phyloP scores from a whole-genome alignment of 1,140 invertebrate species.

The Apis mellifera region DNA sequence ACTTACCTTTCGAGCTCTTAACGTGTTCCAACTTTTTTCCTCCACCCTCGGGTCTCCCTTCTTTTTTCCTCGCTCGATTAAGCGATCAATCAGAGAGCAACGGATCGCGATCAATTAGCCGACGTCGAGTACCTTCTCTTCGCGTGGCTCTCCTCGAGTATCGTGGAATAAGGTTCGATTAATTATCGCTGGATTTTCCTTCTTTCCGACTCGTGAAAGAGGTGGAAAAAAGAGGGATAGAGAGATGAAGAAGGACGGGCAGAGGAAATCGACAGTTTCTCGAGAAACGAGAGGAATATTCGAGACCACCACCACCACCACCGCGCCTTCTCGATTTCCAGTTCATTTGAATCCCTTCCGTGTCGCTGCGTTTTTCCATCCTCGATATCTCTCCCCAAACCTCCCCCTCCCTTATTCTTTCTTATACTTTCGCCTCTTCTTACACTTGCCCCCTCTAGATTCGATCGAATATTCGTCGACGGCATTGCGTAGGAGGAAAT shows the following conservation, averaged over 20 bases:
- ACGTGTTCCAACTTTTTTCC: background rate
- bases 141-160: conserved; percentile 1
- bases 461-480: conserved; percentile 25
- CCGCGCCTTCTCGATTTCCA: conserved; percentile 41
- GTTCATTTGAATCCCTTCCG: conserved; percentile 55
- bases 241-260: background rate
- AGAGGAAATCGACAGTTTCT: background rate
- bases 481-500: conserved; percentile 40
- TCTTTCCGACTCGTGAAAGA: background rate
- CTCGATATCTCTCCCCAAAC: background rate
- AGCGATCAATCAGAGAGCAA: conserved; percentile 69
- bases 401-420: too few relatives aligned
- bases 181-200: conserved; percentile 66
- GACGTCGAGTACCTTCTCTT: conserved; percentile 63
- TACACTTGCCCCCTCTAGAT: background rate
- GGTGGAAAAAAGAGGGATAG: too few relatives aligned
- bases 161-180: conserved; percentile 56
- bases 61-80: conserved; percentile 51
- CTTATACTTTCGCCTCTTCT: too few relatives aligned
- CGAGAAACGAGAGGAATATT: conserved; percentile 20
- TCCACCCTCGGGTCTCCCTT: background rate
- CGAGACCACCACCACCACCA: background rate
- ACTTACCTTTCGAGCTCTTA: background rate
- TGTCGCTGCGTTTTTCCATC: conserved; percentile 34
- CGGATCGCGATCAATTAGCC: conserved; percentile 70